Evolutionary conservation across 2,888 invertebrate genomes (phyloP).

Genomic region (Aporophyla lueneburgensis): DNA sequence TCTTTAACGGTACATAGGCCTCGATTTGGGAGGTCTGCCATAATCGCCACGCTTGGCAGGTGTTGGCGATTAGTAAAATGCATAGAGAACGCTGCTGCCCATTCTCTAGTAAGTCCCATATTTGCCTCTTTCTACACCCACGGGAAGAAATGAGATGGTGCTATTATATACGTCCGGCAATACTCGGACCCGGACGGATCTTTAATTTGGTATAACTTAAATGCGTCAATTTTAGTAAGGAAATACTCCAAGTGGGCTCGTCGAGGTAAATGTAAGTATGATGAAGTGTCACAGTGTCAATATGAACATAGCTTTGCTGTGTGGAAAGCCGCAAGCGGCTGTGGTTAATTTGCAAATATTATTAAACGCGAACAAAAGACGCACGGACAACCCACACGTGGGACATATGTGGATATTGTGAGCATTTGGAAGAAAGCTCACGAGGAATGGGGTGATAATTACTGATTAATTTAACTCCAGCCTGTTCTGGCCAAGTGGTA

Average conservation of each 20-base stretch:
- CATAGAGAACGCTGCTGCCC: no score
- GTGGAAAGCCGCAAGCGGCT: conserved; percentile 63
- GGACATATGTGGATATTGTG: conserved; percentile 14
- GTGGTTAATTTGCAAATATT: conserved; percentile 82
- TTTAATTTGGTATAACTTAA: neutral
- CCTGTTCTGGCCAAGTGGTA: no score
- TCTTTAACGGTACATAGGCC: no score
- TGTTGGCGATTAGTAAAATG: no score
- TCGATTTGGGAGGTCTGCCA: no score
- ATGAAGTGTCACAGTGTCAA: conserved; percentile 37
- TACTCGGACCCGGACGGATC: no score
- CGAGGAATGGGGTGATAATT: conserved; percentile 8
- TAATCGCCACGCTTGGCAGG: no score
- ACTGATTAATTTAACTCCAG: no score
- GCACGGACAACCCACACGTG: conserved; percentile 66
- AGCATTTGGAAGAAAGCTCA: conserved; percentile 44
- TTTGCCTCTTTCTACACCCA: no score
- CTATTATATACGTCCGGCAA: no score
- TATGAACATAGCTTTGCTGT: conserved; percentile 53
- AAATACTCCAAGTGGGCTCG: neutral
- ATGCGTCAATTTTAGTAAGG: conserved; percentile 2
- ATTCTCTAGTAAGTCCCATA: no score
- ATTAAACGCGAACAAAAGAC: conserved; percentile 80
- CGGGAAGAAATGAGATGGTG: no score
- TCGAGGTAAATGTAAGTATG: conserved; percentile 12